phyloP scores from a whole-genome alignment of 2,113 vertebrate species.

The Paramisgurnus dabryanus region DNA sequence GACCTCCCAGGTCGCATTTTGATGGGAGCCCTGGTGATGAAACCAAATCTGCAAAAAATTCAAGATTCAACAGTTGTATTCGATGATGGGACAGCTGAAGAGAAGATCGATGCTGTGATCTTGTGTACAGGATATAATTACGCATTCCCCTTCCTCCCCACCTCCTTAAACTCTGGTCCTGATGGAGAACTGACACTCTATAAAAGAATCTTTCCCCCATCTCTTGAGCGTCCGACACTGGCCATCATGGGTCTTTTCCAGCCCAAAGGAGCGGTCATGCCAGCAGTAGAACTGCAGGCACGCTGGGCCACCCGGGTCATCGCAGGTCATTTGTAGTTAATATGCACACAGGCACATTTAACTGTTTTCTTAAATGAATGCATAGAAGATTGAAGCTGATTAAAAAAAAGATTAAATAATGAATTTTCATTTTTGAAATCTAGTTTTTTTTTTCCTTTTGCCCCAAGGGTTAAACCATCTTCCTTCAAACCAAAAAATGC shows the following conservation, averaged over 20 bases:
- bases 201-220: slow-evolving; percentile 79
- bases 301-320: slow-evolving; percentile 86
- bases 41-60: slow-evolving; percentile 79
- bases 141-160: slow-evolving; percentile 82
- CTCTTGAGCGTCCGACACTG: slow-evolving; percentile 80
- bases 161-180: slow-evolving; percentile 67
- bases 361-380: background rate
- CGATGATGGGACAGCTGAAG: slow-evolving; percentile 78
- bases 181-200: slow-evolving; percentile 77
- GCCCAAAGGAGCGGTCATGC: slow-evolving; percentile 81
- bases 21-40: slow-evolving; percentile 78
- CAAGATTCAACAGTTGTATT: slow-evolving; percentile 78
- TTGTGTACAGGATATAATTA: slow-evolving; percentile 88
- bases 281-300: slow-evolving; percentile 85
- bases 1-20: slow-evolving; percentile 86
- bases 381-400: too few relatives aligned
- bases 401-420: background rate
- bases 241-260: slow-evolving; percentile 83
- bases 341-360: background rate
- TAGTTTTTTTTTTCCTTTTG: too few relatives aligned
- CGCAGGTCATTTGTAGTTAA: slow-evolving; percentile 73
- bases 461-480: slow-evolving; percentile 72
- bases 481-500: slow-evolving; percentile 73
- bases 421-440: too few relatives aligned
- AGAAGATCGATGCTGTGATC: slow-evolving; percentile 80